phyloP scores from a whole-genome alignment of 1,140 invertebrate species.

The Ooceraea biroi region DNA sequence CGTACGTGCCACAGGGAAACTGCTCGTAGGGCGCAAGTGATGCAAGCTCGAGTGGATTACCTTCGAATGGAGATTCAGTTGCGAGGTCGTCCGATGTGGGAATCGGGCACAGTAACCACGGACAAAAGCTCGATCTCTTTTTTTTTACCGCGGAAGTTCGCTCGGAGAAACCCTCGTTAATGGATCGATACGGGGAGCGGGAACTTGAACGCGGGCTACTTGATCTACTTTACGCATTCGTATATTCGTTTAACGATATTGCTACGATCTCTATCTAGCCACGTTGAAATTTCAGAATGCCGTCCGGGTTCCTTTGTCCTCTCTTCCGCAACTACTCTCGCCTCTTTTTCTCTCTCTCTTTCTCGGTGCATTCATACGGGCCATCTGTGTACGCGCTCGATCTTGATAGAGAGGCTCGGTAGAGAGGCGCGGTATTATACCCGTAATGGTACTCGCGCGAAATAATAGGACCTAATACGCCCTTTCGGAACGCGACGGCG shows the following conservation, averaged over 20 bases:
- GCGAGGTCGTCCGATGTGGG: background rate
- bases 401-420: constrained; percentile 56
- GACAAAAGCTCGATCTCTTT: background rate
- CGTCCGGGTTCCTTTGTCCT: constrained; percentile 35
- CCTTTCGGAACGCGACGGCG: constrained; percentile 42
- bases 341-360: background rate
- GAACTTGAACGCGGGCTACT: background rate
- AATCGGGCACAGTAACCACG: background rate
- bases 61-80: background rate
- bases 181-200: constrained; percentile 19
- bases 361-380: constrained; percentile 43
- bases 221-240: constrained; percentile 23
- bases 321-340: constrained; percentile 19
- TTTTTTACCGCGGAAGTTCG: constrained; percentile 3
- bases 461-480: constrained; percentile 62
- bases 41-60: constrained; percentile 6
- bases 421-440: constrained; percentile 39
- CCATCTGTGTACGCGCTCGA: constrained; percentile 57
- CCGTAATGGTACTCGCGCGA: constrained; percentile 61
- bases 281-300: constrained; percentile 43
- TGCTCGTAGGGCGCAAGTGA: background rate
- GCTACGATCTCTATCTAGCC: constrained; percentile 47
- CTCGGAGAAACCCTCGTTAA: constrained; percentile 15
- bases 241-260: constrained; percentile 34
- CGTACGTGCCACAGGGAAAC: no score